These are phyloP conservation scores for Eilema sororculum DNA, from an alignment of 2,888 invertebrate genomes.

Conservation along the genomic window DNA sequence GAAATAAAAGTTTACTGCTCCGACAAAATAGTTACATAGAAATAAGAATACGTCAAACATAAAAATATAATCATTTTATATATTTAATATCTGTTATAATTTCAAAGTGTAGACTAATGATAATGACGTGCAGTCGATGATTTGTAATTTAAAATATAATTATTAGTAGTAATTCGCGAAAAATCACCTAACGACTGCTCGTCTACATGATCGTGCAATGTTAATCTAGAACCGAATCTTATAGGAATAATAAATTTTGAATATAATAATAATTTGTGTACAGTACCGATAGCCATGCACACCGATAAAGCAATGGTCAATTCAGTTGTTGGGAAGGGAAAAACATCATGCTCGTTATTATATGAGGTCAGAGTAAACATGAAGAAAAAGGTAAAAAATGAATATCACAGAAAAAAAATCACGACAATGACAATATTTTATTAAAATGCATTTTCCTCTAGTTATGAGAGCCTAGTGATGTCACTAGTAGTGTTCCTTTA, in stretches of 20 bases:
- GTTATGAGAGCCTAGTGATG: slow-evolving; percentile 58
- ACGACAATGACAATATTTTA: slow-evolving; percentile 63
- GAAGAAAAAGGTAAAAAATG: slow-evolving; percentile 65
- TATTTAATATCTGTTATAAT: slow-evolving; percentile 35
- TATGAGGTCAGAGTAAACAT: slow-evolving; percentile 76
- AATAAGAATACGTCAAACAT: slow-evolving; percentile 5
- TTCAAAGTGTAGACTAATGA: slow-evolving; percentile 83
- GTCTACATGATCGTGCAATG: slow-evolving; percentile 77
- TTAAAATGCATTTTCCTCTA: slow-evolving; percentile 52
- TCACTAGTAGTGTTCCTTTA: slow-evolving; percentile 57
- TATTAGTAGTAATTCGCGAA: slow-evolving; percentile 33
- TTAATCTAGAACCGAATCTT: slow-evolving; percentile 62
- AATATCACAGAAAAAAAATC: slow-evolving; percentile 64
- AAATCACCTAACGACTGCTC: slow-evolving; percentile 73
- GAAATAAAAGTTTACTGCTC: slow-evolving; percentile 19
- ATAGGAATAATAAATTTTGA: slow-evolving; percentile 67
- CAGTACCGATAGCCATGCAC: slow-evolving; percentile 81
- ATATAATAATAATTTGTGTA: slow-evolving; percentile 63
- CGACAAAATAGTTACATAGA: slow-evolving; percentile 10
- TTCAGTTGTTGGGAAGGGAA: slow-evolving; percentile 59
- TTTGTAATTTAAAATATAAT: slow-evolving; percentile 37
- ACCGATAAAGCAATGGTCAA: slow-evolving; percentile 74
- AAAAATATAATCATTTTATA: slow-evolving; percentile 6
- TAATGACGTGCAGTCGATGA: slow-evolving; percentile 77
- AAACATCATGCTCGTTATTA: slow-evolving; percentile 78